A percentile compares a stretch with the other conserved stretches of the same genome.
phyloP scores from a whole-genome alignment of 2,888 invertebrate species.

The Cryptophagus acutangulus region DNA sequence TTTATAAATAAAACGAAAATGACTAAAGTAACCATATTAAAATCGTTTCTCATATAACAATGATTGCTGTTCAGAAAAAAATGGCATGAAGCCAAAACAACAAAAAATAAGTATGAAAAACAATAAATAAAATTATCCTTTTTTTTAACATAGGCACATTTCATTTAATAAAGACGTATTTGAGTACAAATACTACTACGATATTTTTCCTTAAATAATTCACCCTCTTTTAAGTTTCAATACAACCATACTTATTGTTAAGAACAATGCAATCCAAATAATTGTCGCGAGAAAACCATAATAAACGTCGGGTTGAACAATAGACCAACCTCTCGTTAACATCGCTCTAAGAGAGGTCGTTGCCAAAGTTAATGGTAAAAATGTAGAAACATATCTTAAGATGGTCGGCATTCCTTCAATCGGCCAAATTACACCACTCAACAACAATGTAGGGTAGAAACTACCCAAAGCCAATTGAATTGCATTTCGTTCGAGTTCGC shows the following conservation, averaged over 20 bases:
- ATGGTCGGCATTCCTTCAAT: slow-evolving; percentile 90
- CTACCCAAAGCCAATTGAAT: slow-evolving; percentile 90
- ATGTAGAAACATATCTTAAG: slow-evolving; percentile 71
- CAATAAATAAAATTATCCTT: too few species aligned
- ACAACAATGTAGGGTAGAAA: slow-evolving; percentile 87
- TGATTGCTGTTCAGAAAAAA: too few species aligned
- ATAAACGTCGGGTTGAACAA: slow-evolving; percentile 77
- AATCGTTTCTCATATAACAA: too few species aligned
- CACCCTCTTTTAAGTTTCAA: slow-evolving; percentile 64
- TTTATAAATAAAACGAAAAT: too few species aligned
- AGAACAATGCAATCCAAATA: slow-evolving; percentile 78
- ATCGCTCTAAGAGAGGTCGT: slow-evolving; percentile 85
- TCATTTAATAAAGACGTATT: too few species aligned
- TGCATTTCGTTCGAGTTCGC: slow-evolving; percentile 87
- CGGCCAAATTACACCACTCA: slow-evolving; percentile 95
- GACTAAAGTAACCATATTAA: too few species aligned
- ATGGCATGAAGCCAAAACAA: too few species aligned
- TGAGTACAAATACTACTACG: too few species aligned
- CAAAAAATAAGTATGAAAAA: too few species aligned
- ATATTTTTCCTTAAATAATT: too few species aligned
- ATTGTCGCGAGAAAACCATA: slow-evolving; percentile 82
- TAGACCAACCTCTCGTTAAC: slow-evolving; percentile 81
- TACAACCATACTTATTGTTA: slow-evolving; percentile 73
- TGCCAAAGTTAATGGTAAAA: slow-evolving; percentile 84
- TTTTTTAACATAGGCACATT: too few species aligned